Percentiles rank a stretch among this genome's conserved stretches.
Conservation (phyloP, 2,888 invertebrate genomes). For the Morpho achilles region DNA sequence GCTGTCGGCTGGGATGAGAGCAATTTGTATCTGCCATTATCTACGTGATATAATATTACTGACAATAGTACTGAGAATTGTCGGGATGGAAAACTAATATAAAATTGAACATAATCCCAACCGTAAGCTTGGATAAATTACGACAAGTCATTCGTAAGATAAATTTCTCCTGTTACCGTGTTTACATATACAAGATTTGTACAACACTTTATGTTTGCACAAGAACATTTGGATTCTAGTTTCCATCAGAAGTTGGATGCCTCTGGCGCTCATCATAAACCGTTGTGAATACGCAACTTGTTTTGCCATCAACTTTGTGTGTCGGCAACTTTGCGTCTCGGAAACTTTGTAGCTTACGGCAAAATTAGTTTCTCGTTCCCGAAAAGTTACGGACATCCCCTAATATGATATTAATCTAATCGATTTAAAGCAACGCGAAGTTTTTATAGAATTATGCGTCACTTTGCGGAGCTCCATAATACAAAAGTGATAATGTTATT, state of each 20-base stretch:
- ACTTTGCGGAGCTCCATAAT: no score
- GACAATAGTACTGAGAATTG: no score
- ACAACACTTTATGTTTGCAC: conserved; percentile 10
- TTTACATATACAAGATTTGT: conserved; percentile 1
- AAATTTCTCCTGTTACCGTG: conserved; percentile 2
- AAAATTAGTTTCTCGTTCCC: conserved; percentile 15
- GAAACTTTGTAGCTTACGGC: conserved; percentile 15
- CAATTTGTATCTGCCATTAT: no score
- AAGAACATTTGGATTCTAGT: conserved; percentile 9
- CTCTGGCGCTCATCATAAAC: conserved; percentile 28
- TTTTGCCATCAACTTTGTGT: conserved; percentile 5
- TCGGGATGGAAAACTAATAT: no score
- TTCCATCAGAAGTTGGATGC: conserved; percentile 19
- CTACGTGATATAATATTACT: no score
- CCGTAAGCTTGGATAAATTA: no score
- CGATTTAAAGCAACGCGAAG: not conserved
- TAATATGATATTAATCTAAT: conserved; percentile 16
- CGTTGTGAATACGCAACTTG: conserved; percentile 27
- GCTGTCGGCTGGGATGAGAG: no score
- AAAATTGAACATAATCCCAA: no score
- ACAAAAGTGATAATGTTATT: no score
- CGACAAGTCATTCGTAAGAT: not conserved
- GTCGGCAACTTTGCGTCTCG: not conserved
- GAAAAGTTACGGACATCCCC: conserved; percentile 7
- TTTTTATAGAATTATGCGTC: not conserved